Conservation (phyloP, 2,113 vertebrate genomes). For the Lontra canadensis region DNA sequence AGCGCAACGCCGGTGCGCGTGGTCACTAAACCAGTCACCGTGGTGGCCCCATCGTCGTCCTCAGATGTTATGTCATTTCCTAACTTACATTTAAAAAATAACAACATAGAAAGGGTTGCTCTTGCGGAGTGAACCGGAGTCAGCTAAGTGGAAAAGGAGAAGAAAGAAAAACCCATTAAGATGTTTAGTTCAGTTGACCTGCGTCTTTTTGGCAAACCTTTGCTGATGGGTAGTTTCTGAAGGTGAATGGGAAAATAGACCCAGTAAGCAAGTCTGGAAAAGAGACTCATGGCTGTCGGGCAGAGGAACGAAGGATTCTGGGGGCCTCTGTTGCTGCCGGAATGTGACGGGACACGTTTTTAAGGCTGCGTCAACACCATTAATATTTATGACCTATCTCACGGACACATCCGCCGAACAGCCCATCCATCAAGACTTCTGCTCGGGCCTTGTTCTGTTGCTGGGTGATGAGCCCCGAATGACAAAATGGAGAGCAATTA, state of each 20-base stretch:
- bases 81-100: not conserved
- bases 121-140: not conserved
- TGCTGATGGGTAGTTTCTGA: conserved; percentile 26
- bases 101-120: not conserved
- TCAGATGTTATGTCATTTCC: conserved; percentile 5
- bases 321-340: conserved; percentile 72
- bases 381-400: conserved; percentile 83
- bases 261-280: not conserved
- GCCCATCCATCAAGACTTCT: conserved; percentile 77
- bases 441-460: conserved; percentile 12
- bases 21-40: not conserved
- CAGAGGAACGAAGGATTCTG: conserved; percentile 22
- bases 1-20: not conserved
- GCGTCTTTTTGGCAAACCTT: not conserved
- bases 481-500: conserved; percentile 70
- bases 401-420: conserved; percentile 45
- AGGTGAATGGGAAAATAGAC: not conserved
- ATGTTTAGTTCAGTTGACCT: not conserved
- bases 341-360: conserved; percentile 74
- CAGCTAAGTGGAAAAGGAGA: not conserved
- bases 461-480: conserved; percentile 74
- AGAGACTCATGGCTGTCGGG: not conserved
- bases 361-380: conserved; percentile 76
- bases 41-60: not conserved
- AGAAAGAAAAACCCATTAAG: not conserved